Percentiles rank a stretch among this genome's conserved stretches.
Evolutionary conservation across 2,113 vertebrate species (phyloP).

Genomic region (Oncorhynchus masou): DNA sequence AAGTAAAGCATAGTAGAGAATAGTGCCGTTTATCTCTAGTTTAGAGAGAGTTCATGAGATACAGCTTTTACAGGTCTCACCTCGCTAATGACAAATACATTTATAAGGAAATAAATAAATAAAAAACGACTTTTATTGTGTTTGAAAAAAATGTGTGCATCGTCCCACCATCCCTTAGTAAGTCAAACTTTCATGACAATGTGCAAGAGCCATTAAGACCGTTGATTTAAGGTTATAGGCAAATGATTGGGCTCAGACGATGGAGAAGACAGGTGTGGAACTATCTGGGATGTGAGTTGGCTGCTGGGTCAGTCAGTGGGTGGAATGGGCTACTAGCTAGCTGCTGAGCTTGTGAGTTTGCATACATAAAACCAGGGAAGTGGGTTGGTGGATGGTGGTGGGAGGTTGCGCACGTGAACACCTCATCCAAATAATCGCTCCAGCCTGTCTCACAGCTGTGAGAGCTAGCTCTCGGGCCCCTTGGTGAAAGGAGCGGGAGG

Average conservation of each 20-base stretch:
- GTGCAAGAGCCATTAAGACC: background rate
- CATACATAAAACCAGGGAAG: constrained; percentile 14
- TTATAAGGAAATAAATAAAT: background rate
- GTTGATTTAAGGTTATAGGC: background rate
- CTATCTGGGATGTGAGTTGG: background rate
- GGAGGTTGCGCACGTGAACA: constrained; percentile 41
- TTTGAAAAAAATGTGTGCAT: background rate
- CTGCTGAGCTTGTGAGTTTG: constrained; percentile 52
- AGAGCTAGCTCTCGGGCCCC: constrained; percentile 41
- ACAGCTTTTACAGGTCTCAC: background rate
- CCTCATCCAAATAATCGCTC: constrained; percentile 59
- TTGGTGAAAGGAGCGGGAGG: constrained; percentile 13
- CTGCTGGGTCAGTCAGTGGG: constrained; percentile 5
- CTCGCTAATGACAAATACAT: background rate
- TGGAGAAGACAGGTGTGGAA: background rate
- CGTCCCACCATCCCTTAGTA: background rate
- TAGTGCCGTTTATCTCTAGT: background rate
- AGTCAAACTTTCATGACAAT: background rate
- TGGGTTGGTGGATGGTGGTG: background rate
- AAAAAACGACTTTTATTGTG: too few species aligned
- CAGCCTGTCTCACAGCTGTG: constrained; percentile 61
- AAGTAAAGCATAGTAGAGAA: background rate
- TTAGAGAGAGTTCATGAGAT: background rate
- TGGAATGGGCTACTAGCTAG: background rate
- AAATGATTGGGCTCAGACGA: background rate